Base-by-base conservation (phyloP, 2,888 invertebrate genomes). In the Athripsodes cinereus region DNA sequence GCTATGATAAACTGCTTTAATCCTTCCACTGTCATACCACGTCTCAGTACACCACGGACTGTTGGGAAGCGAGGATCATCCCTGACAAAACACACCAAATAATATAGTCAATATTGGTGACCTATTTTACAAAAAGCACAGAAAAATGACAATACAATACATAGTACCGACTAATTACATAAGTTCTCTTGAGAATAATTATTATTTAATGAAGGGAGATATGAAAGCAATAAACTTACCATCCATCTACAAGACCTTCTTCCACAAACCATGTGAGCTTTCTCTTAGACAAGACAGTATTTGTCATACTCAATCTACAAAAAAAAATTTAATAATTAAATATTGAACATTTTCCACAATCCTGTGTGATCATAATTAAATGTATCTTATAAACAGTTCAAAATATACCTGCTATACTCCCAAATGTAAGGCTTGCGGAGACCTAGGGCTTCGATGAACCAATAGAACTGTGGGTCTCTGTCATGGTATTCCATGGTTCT, bases 1-100 rank as follows among this genome's bases (percentile, higher is more conserved):
- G 98, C 96, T 59, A 94, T 87, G 63, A 99, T 98, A 72, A 99
- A 99, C 77, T 97, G 94, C 66, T 91, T 90, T 52, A 99, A 78
- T 0, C 95, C 98, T 71, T 98, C 96, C 46, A 99, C 96, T 0
- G 97, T 94, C 93, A 99, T 91, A 22, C 99, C 99, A 65, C 95
- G 84, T 13, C 99, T 82, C 35, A 99, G 76, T 56, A 99, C 92
- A 11, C 99, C 99, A 60, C 99, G 83, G 1, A 99, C 98, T 0
- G 99, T 99, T 10, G 99, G 99, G 79, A 99, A 95, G 53, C 99
- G 84, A 0, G 99, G 97, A 79, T 99, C 99, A 74, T 99, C 96
- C 93, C 91, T 91, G 65, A 65, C 2, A 11, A 18, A 22, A 52
- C 20, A 50, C 47, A 50, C 13, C 20, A 13, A 13, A 22, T 50